These are phyloP conservation scores for Typhlichthys subterraneus DNA, from an alignment of 2,797 vertebrate genomes.

Conservation along the genomic window DNA sequence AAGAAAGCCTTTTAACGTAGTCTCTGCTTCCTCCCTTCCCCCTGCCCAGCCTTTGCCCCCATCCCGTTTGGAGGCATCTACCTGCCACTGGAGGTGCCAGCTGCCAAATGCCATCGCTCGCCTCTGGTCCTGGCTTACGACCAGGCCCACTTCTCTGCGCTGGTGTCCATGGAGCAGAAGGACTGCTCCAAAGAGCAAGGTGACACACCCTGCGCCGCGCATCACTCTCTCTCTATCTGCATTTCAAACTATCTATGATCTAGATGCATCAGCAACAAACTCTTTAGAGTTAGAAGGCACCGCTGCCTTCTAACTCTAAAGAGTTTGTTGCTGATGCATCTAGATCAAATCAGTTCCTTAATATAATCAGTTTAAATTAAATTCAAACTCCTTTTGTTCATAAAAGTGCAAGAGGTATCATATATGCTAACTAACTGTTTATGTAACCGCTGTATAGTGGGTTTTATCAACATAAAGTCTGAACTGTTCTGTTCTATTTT, in stretches of 20 bases:
- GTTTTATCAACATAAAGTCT: too few species aligned
- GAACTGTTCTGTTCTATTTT: too few species aligned
- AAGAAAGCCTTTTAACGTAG: background rate
- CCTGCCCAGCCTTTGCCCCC: conserved; percentile 88
- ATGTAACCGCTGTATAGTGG: too few species aligned
- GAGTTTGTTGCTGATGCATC: too few species aligned
- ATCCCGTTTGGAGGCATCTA: conserved; percentile 98
- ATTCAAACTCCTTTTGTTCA: background rate
- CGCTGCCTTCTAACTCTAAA: too few species aligned
- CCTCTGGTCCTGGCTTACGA: conserved; percentile 94
- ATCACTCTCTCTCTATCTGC: background rate
- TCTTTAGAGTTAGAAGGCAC: too few species aligned
- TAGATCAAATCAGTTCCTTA: too few species aligned
- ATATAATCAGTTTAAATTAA: too few species aligned
- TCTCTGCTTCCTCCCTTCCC: background rate
- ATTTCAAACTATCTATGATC: too few species aligned
- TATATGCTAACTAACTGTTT: too few species aligned
- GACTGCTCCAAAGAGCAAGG: conserved; percentile 91
- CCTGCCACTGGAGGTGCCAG: conserved; percentile 90
- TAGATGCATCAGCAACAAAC: too few species aligned
- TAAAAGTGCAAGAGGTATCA: background rate
- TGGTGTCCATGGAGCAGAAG: conserved; percentile 97
- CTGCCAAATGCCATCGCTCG: conserved; percentile 91
- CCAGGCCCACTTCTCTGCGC: conserved; percentile 96
- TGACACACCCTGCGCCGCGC: conserved; percentile 48